phyloP scores from a whole-genome alignment of 2,888 invertebrate genomes.

The Lysandra coridon region DNA sequence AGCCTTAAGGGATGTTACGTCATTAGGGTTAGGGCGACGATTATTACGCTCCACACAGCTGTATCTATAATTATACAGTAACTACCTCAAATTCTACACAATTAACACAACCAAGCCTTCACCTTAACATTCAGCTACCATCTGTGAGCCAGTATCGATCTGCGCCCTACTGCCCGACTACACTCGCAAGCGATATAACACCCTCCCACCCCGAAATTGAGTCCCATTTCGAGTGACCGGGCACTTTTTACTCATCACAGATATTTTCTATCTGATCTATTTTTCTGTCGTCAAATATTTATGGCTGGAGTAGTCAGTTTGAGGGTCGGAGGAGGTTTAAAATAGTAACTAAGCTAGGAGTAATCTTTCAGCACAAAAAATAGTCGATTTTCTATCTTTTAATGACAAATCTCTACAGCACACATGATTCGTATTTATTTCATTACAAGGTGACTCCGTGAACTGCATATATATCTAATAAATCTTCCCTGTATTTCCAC shows the following conservation, averaged over 20 bases:
- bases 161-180: slow-evolving; percentile 74
- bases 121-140: neutral
- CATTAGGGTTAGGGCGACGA: too few relatives aligned
- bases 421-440: too few relatives aligned
- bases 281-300: slow-evolving; percentile 15
- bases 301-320: neutral
- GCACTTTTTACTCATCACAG: slow-evolving; percentile 51
- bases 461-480: too few relatives aligned
- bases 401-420: too few relatives aligned
- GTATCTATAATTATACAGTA: neutral
- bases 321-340: neutral
- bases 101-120: neutral
- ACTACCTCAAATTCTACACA: neutral
- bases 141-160: slow-evolving; percentile 74
- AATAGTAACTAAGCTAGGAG: neutral
- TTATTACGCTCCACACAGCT: too few relatives aligned
- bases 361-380: neutral
- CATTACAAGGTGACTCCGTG: too few relatives aligned
- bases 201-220: slow-evolving; percentile 51
- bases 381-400: neutral
- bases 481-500: too few relatives aligned
- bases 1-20: too few relatives aligned
- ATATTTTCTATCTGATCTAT: slow-evolving; percentile 36
- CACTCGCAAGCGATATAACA: slow-evolving; percentile 57
- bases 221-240: slow-evolving; percentile 48